phyloP scores from a whole-genome alignment of 2,113 vertebrate species.

The Oncorhynchus masou region DNA sequence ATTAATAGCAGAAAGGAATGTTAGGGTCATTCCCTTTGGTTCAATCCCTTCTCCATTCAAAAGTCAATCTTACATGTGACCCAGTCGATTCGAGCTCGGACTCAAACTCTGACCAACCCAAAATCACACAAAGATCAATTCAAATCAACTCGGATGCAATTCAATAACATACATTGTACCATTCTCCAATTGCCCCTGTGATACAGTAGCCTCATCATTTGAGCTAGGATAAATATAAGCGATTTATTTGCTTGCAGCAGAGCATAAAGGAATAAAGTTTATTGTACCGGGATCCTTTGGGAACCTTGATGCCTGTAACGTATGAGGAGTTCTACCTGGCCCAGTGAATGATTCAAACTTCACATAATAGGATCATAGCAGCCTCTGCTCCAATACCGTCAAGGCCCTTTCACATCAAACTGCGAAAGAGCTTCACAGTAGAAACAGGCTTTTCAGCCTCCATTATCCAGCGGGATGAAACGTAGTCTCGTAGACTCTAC shows the following conservation, averaged over 20 bases:
- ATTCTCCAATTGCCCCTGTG: constrained; percentile 21
- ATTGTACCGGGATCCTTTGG: constrained; percentile 40
- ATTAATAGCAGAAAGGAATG: constrained; percentile 7
- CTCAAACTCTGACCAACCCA: constrained; percentile 13
- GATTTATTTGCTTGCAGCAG: constrained; percentile 59
- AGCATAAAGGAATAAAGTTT: constrained; percentile 51
- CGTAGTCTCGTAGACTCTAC: constrained; percentile 47
- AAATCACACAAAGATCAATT: constrained; percentile 22
- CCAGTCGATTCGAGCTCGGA: constrained; percentile 31
- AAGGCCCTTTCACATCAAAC: constrained; percentile 59
- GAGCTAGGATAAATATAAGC: constrained; percentile 53
- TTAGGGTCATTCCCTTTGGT: constrained; percentile 23
- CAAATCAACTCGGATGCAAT: not conserved
- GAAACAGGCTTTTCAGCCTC: constrained; percentile 66
- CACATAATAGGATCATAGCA: constrained; percentile 62
- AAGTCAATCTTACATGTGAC: constrained; percentile 20
- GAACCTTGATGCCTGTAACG: constrained; percentile 44
- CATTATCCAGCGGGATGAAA: constrained; percentile 55
- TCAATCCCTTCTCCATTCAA: constrained; percentile 53
- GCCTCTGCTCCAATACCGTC: constrained; percentile 44
- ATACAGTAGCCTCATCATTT: constrained; percentile 38
- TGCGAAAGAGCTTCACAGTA: constrained; percentile 55
- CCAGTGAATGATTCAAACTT: constrained; percentile 60
- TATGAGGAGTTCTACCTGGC: constrained; percentile 50
- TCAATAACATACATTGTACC: constrained; percentile 19